These are phyloP conservation scores for Cyprinella venusta DNA, from an alignment of 2,797 vertebrate genomes.

Conservation along the genomic window DNA sequence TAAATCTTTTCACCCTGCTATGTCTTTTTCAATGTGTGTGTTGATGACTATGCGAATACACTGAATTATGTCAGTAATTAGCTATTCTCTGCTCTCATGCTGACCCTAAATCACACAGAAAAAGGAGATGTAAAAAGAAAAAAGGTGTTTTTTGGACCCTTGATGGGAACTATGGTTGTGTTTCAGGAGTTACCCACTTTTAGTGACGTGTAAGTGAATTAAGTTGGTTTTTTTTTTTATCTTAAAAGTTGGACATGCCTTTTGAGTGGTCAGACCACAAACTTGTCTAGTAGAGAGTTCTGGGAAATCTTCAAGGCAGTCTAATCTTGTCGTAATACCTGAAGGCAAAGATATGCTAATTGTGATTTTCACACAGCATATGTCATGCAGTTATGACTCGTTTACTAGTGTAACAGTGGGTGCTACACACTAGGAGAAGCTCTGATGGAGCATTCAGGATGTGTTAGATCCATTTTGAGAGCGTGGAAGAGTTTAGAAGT, in stretches of 20 bases:
- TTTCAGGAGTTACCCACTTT: not conserved
- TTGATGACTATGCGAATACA: constrained; percentile 14
- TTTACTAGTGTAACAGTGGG: constrained; percentile 5
- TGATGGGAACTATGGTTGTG: not conserved
- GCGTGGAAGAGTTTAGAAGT: not conserved
- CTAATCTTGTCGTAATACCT: constrained; percentile 15
- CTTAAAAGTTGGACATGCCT: not conserved
- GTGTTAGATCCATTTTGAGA: not conserved
- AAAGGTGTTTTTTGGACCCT: not conserved
- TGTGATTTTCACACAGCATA: not conserved
- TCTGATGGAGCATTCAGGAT: not conserved
- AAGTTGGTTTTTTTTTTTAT: not conserved
- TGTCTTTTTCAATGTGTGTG: constrained; percentile 13
- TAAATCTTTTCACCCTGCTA: constrained; percentile 61
- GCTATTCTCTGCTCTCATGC: constrained; percentile 67
- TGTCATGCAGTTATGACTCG: not conserved
- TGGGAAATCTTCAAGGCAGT: not conserved
- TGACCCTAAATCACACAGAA: constrained; percentile 70
- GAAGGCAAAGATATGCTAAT: not conserved
- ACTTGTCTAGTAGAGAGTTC: not conserved
- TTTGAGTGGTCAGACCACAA: constrained; percentile 15
- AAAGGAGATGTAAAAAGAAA: constrained; percentile 65
- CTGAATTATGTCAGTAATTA: constrained; percentile 71
- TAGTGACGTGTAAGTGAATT: not conserved
- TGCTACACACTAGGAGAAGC: not conserved